Conservation (phyloP, 2,888 invertebrate species). For the Ischnus inquisitorius region DNA sequence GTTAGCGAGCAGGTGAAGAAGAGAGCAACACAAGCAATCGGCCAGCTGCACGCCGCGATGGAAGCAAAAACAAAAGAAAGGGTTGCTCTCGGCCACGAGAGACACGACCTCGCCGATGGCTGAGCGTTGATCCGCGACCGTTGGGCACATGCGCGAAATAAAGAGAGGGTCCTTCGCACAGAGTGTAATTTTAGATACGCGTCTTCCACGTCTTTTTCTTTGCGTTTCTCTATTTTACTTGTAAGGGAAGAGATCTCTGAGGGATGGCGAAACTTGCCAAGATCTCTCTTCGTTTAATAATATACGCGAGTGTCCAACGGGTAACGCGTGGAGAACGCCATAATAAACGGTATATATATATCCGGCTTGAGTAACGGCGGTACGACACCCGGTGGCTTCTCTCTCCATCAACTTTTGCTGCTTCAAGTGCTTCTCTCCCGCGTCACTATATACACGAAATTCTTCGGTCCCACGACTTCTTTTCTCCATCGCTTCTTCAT, state of each 20-base stretch:
- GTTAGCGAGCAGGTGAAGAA: conserved; percentile 19
- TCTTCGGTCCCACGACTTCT: neutral
- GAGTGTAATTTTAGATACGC: conserved; percentile 64
- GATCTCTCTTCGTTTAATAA: conserved; percentile 76
- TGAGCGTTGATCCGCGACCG: conserved; percentile 47
- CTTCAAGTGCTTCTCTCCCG: conserved; percentile 41
- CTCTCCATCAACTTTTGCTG: conserved; percentile 7
- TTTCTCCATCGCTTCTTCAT: neutral
- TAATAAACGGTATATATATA: conserved; percentile 76
- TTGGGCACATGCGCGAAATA: conserved; percentile 37
- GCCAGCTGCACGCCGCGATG: conserved; percentile 57
- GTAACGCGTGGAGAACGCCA: conserved; percentile 73
- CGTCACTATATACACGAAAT: no score
- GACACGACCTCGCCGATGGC: neutral
- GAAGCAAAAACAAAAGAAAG: conserved; percentile 32
- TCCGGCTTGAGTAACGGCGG: conserved; percentile 12
- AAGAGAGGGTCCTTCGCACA: conserved; percentile 11
- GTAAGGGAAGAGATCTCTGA: conserved; percentile 18
- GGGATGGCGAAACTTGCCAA: conserved; percentile 4
- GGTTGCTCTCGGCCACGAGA: neutral
- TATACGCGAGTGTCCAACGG: conserved; percentile 78
- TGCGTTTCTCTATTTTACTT: conserved; percentile 58
- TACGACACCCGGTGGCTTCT: conserved; percentile 28
- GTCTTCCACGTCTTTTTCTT: conserved; percentile 42
- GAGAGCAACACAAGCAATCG: conserved; percentile 47